These are phyloP conservation scores for Lissonota sp. DNA, from an alignment of 2,888 invertebrate genomes.

Conservation along the genomic window DNA sequence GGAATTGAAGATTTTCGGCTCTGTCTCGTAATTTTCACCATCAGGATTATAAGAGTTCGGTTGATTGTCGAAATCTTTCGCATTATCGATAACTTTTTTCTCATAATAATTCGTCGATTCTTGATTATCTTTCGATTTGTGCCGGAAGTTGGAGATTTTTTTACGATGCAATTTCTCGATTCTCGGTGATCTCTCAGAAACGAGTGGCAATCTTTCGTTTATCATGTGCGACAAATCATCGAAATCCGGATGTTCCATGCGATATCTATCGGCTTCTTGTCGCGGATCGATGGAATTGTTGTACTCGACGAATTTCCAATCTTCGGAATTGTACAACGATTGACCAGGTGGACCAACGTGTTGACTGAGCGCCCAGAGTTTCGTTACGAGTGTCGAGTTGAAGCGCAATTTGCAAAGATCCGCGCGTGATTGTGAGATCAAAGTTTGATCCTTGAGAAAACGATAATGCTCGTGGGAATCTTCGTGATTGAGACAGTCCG, in stretches of 20 bases:
- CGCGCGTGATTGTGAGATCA: conserved; percentile 78
- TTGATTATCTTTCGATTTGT: conserved; percentile 60
- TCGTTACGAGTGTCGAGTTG: conserved; percentile 88
- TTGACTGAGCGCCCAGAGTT: conserved; percentile 88
- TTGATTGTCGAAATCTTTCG: conserved; percentile 8
- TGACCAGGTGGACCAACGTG: conserved; percentile 89
- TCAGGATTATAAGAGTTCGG: conserved; percentile 28
- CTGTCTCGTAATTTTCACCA: conserved; percentile 62
- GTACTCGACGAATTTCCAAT: conserved; percentile 81
- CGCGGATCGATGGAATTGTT: conserved; percentile 84
- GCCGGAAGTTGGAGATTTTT: conserved; percentile 60
- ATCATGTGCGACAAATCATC: conserved; percentile 68
- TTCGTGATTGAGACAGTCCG: conserved; percentile 86
- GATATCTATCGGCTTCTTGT: conserved; percentile 83
- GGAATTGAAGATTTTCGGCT: conserved; percentile 59
- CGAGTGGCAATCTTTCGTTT: conserved; percentile 64
- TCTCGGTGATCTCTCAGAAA: conserved; percentile 73
- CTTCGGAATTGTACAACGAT: conserved; percentile 88
- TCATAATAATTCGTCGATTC: conserved; percentile 62
- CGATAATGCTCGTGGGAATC: conserved; percentile 85
- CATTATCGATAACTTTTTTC: conserved; percentile 35
- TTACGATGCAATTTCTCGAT: conserved; percentile 45
- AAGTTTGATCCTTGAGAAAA: conserved; percentile 79
- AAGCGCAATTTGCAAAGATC: conserved; percentile 90
- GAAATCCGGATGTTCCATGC: conserved; percentile 81